Percentiles rank a stretch among this genome's conserved stretches.
Conservation (phyloP, 2,888 invertebrate species). For the Aproaerema taeniolella region DNA sequence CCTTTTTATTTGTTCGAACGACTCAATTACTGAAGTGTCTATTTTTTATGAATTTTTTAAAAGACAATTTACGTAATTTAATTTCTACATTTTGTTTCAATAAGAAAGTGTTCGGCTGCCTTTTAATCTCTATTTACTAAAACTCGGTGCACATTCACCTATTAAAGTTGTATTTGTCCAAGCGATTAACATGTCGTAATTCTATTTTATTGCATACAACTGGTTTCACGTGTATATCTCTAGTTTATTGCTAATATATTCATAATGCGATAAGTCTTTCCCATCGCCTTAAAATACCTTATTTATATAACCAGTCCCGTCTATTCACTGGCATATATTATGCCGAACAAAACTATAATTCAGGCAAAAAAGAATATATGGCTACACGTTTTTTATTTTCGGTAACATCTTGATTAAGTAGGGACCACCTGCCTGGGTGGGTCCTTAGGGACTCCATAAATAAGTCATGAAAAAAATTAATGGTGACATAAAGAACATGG, state of each 20-base stretch:
- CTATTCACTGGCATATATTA: conserved; percentile 54
- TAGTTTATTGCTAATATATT: conserved; percentile 71
- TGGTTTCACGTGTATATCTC: conserved; percentile 41
- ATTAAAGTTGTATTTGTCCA: conserved; percentile 51
- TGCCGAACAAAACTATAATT: conserved; percentile 60
- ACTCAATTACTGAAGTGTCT: no score
- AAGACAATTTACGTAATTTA: not conserved
- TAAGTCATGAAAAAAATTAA: conserved; percentile 62
- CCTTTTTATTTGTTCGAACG: no score
- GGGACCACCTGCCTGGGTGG: conserved; percentile 70
- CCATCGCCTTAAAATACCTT: conserved; percentile 63
- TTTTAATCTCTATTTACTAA: conserved; percentile 6
- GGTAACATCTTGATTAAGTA: conserved; percentile 77
- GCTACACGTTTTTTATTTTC: conserved; percentile 59
- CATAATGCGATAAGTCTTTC: conserved; percentile 67
- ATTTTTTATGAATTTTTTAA: conserved; percentile 5
- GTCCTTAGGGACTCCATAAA: conserved; percentile 62
- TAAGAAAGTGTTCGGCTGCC: no score
- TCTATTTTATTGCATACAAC: conserved; percentile 53
- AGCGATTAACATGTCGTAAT: conserved; percentile 58
- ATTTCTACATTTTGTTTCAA: no score
- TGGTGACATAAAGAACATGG: conserved; percentile 64
- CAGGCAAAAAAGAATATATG: conserved; percentile 65
- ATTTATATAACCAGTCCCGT: conserved; percentile 63
- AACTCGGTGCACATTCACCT: conserved; percentile 9